Conservation (phyloP, 2,797 vertebrate genomes). For the Pangasius mekongensis region DNA sequence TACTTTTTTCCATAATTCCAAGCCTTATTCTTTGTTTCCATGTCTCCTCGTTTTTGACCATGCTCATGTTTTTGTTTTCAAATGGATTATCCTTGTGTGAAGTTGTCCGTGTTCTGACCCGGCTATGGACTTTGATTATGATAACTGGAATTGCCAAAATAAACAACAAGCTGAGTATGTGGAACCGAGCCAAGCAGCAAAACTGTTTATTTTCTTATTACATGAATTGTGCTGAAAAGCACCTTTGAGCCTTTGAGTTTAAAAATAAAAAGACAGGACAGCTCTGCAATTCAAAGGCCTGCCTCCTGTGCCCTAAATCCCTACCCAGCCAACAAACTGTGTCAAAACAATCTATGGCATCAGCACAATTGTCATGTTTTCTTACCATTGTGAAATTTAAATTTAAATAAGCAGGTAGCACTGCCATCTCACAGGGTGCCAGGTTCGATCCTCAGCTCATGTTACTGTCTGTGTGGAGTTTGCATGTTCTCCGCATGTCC, state of each 20-base stretch:
- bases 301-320: not conserved
- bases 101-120: not conserved
- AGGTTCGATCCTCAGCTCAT: not conserved
- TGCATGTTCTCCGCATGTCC: not conserved
- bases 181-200: not conserved
- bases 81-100: not conserved
- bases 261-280: not conserved
- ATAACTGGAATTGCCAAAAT: not conserved
- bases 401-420: not conserved
- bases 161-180: not conserved
- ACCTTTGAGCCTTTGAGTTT: not conserved
- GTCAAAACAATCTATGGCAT: not conserved
- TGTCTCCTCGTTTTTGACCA: not conserved
- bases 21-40: not conserved
- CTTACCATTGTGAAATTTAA: not conserved
- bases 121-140: not conserved
- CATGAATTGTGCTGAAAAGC: not conserved
- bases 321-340: not conserved
- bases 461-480: not conserved
- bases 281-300: not conserved
- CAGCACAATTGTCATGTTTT: not conserved
- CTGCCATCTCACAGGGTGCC: not conserved
- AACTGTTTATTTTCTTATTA: not conserved
- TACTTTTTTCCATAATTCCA: not conserved
- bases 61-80: not conserved